Conservation (phyloP, 2,797 vertebrate species). For the Hyperoplus immaculatus region DNA sequence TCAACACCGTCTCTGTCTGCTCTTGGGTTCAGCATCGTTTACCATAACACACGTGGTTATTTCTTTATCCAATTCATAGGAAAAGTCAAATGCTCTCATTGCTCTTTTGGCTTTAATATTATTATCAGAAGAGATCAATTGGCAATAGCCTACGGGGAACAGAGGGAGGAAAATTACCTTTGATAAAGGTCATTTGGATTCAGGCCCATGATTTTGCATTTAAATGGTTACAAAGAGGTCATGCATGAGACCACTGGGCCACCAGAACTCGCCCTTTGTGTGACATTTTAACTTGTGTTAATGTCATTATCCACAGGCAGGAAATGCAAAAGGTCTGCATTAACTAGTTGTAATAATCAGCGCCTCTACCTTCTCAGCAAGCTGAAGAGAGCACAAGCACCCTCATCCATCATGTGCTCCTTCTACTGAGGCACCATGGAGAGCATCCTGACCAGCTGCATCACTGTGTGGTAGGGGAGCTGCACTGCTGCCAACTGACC, state of each 20-base stretch:
- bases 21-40: too few relatives aligned
- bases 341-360: background rate
- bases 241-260: constrained; percentile 18
- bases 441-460: too few relatives aligned
- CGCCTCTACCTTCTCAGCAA: too few relatives aligned
- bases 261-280: constrained; percentile 21
- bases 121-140: background rate
- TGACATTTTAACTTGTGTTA: constrained; percentile 59
- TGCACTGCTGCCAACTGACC: too few relatives aligned
- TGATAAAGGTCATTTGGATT: constrained; percentile 44
- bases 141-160: background rate
- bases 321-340: constrained; percentile 35
- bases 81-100: background rate
- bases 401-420: too few relatives aligned
- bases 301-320: constrained; percentile 45
- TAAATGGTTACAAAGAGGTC: constrained; percentile 2
- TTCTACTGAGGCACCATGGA: too few relatives aligned
- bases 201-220: constrained; percentile 20
- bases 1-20: too few relatives aligned
- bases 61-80: background rate
- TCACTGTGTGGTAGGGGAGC: too few relatives aligned
- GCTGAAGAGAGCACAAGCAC: too few relatives aligned
- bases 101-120: background rate
- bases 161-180: constrained; percentile 9
- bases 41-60: background rate